Conservation (phyloP, 2,113 vertebrate species). For the Hippoglossus stenolepis region DNA sequence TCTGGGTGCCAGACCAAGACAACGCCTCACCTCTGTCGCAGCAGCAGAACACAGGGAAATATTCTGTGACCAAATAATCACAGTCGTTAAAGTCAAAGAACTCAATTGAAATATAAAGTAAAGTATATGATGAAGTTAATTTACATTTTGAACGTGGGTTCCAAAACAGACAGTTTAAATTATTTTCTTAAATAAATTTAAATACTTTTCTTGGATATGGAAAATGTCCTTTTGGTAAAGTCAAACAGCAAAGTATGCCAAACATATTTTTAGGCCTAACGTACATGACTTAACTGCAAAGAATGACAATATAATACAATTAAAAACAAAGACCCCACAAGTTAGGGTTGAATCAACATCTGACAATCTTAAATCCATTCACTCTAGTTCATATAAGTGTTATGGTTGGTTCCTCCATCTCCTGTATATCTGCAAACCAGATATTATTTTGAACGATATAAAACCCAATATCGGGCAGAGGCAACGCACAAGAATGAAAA, state of each 20-base stretch:
- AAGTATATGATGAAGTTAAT: background rate
- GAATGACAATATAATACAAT: too few relatives aligned
- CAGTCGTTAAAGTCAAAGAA: background rate
- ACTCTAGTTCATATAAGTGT: too few relatives aligned
- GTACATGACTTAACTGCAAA: background rate
- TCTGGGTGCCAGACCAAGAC: constrained; percentile 44
- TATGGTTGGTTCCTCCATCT: too few relatives aligned
- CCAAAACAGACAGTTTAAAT: background rate
- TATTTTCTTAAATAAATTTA: background rate
- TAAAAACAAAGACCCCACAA: too few relatives aligned
- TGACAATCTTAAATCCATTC: too few relatives aligned
- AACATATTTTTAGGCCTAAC: too few relatives aligned
- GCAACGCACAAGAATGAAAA: background rate
- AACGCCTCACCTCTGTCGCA: constrained; percentile 24
- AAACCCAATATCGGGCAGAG: background rate
- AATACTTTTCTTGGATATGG: too few relatives aligned
- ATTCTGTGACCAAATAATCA: background rate
- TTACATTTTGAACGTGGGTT: background rate
- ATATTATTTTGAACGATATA: too few relatives aligned
- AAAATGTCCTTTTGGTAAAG: too few relatives aligned
- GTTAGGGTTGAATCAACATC: too few relatives aligned
- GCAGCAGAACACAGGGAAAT: background rate
- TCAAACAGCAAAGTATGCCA: too few relatives aligned
- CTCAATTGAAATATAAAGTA: background rate
- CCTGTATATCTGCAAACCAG: too few relatives aligned